phyloP scores from a whole-genome alignment of 2,888 invertebrate species.

The Cerceris ruficornis region DNA sequence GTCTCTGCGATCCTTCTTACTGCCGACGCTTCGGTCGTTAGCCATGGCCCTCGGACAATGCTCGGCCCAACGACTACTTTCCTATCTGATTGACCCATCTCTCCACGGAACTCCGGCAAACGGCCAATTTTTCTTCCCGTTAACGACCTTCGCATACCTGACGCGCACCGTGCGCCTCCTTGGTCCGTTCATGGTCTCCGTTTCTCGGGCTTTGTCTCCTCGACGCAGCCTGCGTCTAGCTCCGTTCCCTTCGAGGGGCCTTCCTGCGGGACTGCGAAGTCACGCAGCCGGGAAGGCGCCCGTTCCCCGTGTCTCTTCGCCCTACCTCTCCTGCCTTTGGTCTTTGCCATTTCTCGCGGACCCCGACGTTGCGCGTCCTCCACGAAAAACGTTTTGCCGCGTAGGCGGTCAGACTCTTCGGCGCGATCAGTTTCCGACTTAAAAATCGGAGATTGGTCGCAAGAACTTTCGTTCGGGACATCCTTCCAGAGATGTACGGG shows the following conservation, averaged over 20 bases:
- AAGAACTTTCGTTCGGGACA: too few relatives aligned
- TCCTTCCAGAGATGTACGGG: neutral
- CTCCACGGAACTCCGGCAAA: constrained; percentile 66
- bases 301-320: neutral
- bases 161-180: constrained; percentile 30
- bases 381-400: neutral
- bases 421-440: neutral
- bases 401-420: neutral
- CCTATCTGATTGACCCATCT: constrained; percentile 80
- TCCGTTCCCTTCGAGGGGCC: neutral
- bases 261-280: neutral
- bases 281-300: constrained; percentile 1
- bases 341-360: neutral
- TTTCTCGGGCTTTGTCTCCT: constrained; percentile 37
- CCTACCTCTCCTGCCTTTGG: neutral
- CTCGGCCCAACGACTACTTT: constrained; percentile 76
- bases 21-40: constrained; percentile 47
- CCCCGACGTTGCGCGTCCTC: neutral
- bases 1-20: constrained; percentile 72
- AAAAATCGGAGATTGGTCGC: too few relatives aligned
- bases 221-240: neutral
- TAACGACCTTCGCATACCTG: constrained; percentile 76
- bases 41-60: constrained; percentile 72
- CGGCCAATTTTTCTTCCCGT: constrained; percentile 76
- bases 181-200: constrained; percentile 25